A percentile compares a stretch with the other conserved stretches of the same genome.
Evolutionary conservation across 2,797 vertebrate species (phyloP).

Genomic region (Brotula barbata): DNA sequence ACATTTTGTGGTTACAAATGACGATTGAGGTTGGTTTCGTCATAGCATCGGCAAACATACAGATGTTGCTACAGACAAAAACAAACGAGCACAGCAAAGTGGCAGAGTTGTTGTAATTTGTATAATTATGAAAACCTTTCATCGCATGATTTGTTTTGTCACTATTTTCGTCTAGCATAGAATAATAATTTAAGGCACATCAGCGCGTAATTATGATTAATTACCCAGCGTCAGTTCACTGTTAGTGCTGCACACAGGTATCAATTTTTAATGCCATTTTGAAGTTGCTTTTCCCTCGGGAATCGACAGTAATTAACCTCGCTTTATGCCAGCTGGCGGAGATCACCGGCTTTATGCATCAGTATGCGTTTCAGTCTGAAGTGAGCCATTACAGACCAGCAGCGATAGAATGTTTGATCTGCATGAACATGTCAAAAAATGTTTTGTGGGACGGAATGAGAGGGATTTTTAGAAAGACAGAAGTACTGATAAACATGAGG

Average conservation of each 20-base stretch:
- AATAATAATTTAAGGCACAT: slow-evolving; percentile 77
- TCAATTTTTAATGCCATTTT: slow-evolving; percentile 77
- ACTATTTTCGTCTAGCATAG: slow-evolving; percentile 73
- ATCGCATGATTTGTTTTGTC: slow-evolving; percentile 75
- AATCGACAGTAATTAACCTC: slow-evolving; percentile 77
- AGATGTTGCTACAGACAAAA: slow-evolving; percentile 67
- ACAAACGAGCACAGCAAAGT: slow-evolving; percentile 69
- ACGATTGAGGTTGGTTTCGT: slow-evolving; percentile 52
- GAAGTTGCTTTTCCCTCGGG: slow-evolving; percentile 68
- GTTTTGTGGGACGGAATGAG: no score
- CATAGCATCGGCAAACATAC: slow-evolving; percentile 52
- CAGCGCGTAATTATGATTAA: slow-evolving; percentile 82
- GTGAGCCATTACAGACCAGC: slow-evolving; percentile 33
- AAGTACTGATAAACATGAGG: no score
- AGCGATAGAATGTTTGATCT: no score
- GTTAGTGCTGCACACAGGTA: slow-evolving; percentile 76
- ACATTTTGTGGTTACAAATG: slow-evolving; percentile 46
- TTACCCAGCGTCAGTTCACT: slow-evolving; percentile 70
- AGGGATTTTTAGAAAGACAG: slow-evolving; percentile 15
- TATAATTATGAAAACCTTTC: slow-evolving; percentile 78
- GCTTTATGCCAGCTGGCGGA: slow-evolving; percentile 67
- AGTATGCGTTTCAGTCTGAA: slow-evolving; percentile 41
- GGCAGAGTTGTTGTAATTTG: slow-evolving; percentile 74
- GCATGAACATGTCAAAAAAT: no score
- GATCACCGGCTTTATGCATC: slow-evolving; percentile 68